Conservation (phyloP, 2,888 invertebrate species). For the Monochamus alternatus region DNA sequence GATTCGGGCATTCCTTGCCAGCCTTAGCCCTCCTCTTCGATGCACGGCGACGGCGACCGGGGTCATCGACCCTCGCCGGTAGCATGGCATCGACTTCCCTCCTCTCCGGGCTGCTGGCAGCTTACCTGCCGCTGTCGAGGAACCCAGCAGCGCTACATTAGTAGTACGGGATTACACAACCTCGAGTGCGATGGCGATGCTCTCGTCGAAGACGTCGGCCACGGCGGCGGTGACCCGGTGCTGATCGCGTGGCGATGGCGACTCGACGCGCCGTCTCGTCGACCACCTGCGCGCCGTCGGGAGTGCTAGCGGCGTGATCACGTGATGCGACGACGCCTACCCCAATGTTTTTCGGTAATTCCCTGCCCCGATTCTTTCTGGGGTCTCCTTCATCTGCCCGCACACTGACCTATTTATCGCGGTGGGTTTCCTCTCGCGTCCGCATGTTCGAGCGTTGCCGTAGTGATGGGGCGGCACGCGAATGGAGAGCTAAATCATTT, state of each 20-base stretch:
- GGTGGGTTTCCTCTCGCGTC: neutral
- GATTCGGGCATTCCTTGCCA: constrained; percentile 20
- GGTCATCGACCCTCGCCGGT: constrained; percentile 70
- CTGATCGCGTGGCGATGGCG: constrained; percentile 64
- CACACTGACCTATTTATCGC: constrained; percentile 31
- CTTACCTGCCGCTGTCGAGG: constrained; percentile 68
- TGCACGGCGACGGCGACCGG: constrained; percentile 66
- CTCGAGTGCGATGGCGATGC: constrained; percentile 62
- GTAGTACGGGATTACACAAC: constrained; percentile 67
- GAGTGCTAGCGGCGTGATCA: constrained; percentile 40
- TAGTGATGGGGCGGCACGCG: no score
- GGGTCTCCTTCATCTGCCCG: constrained; percentile 17
- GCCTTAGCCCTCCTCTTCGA: constrained; percentile 58
- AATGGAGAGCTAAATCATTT: no score
- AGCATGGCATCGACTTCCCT: constrained; percentile 66
- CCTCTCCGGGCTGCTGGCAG: constrained; percentile 60
- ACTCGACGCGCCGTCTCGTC: constrained; percentile 60
- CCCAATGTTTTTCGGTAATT: constrained; percentile 36
- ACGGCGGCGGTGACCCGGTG: constrained; percentile 60
- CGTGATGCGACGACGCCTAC: constrained; percentile 52
- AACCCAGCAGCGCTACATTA: constrained; percentile 67
- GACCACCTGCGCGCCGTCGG: constrained; percentile 58
- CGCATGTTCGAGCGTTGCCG: neutral
- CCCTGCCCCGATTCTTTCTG: neutral
- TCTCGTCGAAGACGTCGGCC: constrained; percentile 58